These are phyloP conservation scores for Phaenicophaeus curvirostris DNA, from an alignment of 2,797 vertebrate species.

Conservation along the genomic window DNA sequence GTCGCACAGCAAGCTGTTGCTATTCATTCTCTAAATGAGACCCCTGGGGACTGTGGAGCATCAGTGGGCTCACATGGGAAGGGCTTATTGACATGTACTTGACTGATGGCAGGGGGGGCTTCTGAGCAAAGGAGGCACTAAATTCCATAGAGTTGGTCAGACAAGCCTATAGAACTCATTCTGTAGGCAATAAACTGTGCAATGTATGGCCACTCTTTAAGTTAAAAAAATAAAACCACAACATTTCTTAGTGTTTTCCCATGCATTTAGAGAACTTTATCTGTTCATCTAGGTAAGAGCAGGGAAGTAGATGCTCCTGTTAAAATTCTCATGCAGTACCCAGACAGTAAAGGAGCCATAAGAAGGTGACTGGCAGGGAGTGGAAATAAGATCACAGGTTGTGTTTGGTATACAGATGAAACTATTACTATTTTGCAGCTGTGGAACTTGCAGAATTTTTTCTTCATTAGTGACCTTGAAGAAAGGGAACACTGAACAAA, in stretches of 20 bases:
- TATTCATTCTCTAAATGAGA: neutral
- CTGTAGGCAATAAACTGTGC: neutral
- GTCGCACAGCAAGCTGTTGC: accelerated
- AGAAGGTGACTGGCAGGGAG: too few relatives aligned
- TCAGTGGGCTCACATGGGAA: accelerated
- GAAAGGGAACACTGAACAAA: neutral
- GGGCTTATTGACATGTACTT: neutral
- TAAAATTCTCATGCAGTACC: neutral
- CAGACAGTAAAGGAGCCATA: neutral
- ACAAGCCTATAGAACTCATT: too few relatives aligned
- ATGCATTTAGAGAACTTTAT: neutral
- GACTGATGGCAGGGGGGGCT: neutral
- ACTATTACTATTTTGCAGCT: neutral
- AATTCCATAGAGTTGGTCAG: neutral
- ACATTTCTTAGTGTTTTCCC: neutral
- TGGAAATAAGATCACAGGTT: neutral
- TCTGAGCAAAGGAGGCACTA: neutral
- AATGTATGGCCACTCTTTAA: neutral
- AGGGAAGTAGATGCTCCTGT: neutral
- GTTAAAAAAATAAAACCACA: accelerated
- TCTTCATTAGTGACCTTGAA: neutral
- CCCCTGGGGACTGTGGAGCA: neutral
- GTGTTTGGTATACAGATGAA: neutral
- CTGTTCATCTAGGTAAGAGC: neutral
- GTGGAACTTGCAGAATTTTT: neutral